Percentiles rank a stretch among this genome's conserved stretches.
phyloP scores from a whole-genome alignment of 2,888 invertebrate species.

The Lycophotia porphyrea region DNA sequence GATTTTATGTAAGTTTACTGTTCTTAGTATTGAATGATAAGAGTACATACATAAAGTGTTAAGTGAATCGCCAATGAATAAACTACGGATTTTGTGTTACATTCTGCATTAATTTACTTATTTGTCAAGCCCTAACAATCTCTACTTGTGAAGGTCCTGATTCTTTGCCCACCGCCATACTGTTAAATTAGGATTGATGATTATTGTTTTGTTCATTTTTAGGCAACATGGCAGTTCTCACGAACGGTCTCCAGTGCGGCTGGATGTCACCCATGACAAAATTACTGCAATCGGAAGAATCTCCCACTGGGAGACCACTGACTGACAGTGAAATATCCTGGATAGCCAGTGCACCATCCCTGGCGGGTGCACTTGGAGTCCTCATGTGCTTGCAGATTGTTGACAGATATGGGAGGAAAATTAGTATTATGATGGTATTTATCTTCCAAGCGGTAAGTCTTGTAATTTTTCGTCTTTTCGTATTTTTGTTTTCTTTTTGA shows the following conservation, averaged over 20 bases:
- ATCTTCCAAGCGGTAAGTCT: slow-evolving; percentile 85
- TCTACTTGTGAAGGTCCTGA: background rate
- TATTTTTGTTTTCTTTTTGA: background rate
- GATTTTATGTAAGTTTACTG: slow-evolving; percentile 61
- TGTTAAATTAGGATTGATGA: background rate
- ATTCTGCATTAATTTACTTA: background rate
- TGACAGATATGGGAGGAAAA: slow-evolving; percentile 83
- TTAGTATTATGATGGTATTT: slow-evolving; percentile 80
- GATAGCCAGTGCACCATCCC: slow-evolving; percentile 83
- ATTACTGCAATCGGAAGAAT: slow-evolving; percentile 76
- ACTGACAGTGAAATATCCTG: slow-evolving; percentile 80
- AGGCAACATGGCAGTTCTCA: slow-evolving; percentile 83
- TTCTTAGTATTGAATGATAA: background rate
- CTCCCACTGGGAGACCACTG: slow-evolving; percentile 78
- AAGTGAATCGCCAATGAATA: background rate
- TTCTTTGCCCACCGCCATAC: background rate
- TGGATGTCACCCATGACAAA: slow-evolving; percentile 86
- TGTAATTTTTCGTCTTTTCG: background rate
- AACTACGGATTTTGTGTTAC: background rate
- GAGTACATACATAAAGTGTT: background rate
- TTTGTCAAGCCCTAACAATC: background rate
- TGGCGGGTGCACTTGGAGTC: slow-evolving; percentile 82
- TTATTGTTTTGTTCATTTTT: slow-evolving; percentile 40
- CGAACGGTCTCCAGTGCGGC: slow-evolving; percentile 83
- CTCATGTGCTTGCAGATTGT: slow-evolving; percentile 80